Percentiles rank a stretch among this genome's conserved stretches.
These are phyloP conservation scores for Acanthisitta chloris DNA, from an alignment of 2,113 vertebrate species.

Conservation along the genomic window DNA sequence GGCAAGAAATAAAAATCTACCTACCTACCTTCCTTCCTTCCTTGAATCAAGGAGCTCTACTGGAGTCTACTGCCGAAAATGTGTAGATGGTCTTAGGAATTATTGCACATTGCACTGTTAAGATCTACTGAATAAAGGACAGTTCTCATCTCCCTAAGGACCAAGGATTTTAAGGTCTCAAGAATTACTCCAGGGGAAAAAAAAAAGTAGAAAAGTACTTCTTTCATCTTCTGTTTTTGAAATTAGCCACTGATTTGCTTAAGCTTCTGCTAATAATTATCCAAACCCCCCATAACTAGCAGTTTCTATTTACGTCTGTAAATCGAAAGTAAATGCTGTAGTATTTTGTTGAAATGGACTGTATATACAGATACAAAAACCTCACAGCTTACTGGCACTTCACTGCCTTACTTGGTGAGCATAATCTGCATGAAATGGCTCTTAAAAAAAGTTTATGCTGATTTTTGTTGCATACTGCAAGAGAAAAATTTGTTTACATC, in stretches of 20 bases:
- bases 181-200: slow-evolving; percentile 74
- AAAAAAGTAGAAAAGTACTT: slow-evolving; percentile 21
- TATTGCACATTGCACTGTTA: slow-evolving; percentile 81
- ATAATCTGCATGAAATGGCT: slow-evolving; percentile 72
- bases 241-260: slow-evolving; percentile 74
- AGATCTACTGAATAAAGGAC: slow-evolving; percentile 77
- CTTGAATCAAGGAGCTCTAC: slow-evolving; percentile 99
- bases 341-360: slow-evolving; percentile 76
- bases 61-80: slow-evolving; percentile 80
- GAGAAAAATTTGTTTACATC: slow-evolving; percentile 61
- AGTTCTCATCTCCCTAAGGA: slow-evolving; percentile 76
- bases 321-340: slow-evolving; percentile 75
- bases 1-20: slow-evolving; percentile 80
- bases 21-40: slow-evolving; percentile 80
- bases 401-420: slow-evolving; percentile 69
- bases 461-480: slow-evolving; percentile 69
- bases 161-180: slow-evolving; percentile 77
- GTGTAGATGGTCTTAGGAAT: slow-evolving; percentile 77
- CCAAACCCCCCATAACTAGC: slow-evolving; percentile 28
- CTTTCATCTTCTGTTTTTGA: slow-evolving; percentile 69
- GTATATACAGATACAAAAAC: slow-evolving; percentile 70
- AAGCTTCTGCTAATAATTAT: slow-evolving; percentile 75
- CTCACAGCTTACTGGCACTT: slow-evolving; percentile 69
- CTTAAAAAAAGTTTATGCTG: slow-evolving; percentile 32
- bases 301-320: slow-evolving; percentile 76